Base-by-base conservation (phyloP, 2,113 vertebrate genomes). In the Brachyistius frenatus region DNA sequence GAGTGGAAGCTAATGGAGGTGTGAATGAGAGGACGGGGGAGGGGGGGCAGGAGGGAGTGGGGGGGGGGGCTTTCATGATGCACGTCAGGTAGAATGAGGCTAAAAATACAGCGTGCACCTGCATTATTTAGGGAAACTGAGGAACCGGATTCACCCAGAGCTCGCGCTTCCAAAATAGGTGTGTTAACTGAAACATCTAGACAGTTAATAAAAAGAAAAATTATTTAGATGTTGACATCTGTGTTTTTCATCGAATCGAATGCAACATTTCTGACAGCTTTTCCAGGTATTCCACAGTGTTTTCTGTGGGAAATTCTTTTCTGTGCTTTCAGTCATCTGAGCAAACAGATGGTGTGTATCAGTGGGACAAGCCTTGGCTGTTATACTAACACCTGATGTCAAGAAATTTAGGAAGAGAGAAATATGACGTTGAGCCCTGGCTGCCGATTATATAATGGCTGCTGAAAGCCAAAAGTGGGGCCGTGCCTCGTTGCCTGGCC, bases 361-460 rank as follows among this genome's bases (percentile, higher is more conserved):
- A 46, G 16, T 54, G n/a, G 32, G 72, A 54, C 15, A n/a, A 46
- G 47, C 11, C 15, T 58, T 68, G 66, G 80, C 71, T 58, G 61
- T 56, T 62, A 46, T 55, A 39, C 39, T 61, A 55, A 75, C 79
- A 77, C 82, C 88, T 87, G 82, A 83, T 66, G 52, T 83, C 60
- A 84, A 77, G 71, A 62, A 77, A 67, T 74, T 87, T 74, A 46
- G 58, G 73, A 73, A 52, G 37, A 56, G 85, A 82, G 80, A 86
- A 86, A 80, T 77, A 77, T 64, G 60, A 76, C 53, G 32, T 54
- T 55, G 71, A 86, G 83, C 50, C 73, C 67, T 55, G 80, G 75
- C 37, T 58, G 73, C 65, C 16, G 70, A 90, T 92, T 91, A 91
- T 88, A 88, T 88, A 92, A 91, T 72, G 50, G 71, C 75, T 47